Evolutionary conservation across 2,888 invertebrate genomes (phyloP), one percentile per base, ranked within the genome.

Genomic region (Platynereis dumerilii): DNA sequence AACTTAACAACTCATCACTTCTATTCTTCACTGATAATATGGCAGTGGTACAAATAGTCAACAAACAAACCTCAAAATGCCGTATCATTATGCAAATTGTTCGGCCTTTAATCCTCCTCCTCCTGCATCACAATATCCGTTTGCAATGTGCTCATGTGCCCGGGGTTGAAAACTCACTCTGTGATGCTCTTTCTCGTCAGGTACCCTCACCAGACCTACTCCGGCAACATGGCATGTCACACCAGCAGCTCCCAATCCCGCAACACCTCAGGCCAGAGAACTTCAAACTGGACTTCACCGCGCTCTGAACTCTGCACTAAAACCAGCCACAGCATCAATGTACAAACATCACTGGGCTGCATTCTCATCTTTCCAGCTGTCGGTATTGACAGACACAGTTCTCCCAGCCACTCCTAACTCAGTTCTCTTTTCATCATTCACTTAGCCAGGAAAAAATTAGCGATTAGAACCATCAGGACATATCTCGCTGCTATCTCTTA

Each of bases 61-160:
- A 48, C 48, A 48, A 48, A n/a, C 48, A 20, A n/a, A 48, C 48
- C 7, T n/a, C 48, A 5, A 48, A 48, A 48, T 20, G 22, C n/a
- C n/a, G 5, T 20, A 5, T 10, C 17, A 3, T 48, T n/a, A 48
- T 48, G 48, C 22, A n/a, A 48, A n/a, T 48, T 10, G 22, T 48
- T n/a, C n/a, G 48, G 48, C 48, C 48, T 10, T 5, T 48, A 22
- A 22, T 48, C 5, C 22, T 48, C 10, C n/a, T 20, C 7, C 48
- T 48, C 3, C 48, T 48, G 20, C 7, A 3, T 5, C 48, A 48
- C n/a, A 48, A 48, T 22, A 48, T 48, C 48, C n/a, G 48, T 5
- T 7, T 12, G 20, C n/a, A 5, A 7, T n/a, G n/a, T 7, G 17
- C 7, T 5, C n/a, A 48, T 22, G 17, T 48, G 7, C 48, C 48